Base-by-base conservation (phyloP, 2,113 vertebrate genomes). In the Nyctereutes procyonoides region DNA sequence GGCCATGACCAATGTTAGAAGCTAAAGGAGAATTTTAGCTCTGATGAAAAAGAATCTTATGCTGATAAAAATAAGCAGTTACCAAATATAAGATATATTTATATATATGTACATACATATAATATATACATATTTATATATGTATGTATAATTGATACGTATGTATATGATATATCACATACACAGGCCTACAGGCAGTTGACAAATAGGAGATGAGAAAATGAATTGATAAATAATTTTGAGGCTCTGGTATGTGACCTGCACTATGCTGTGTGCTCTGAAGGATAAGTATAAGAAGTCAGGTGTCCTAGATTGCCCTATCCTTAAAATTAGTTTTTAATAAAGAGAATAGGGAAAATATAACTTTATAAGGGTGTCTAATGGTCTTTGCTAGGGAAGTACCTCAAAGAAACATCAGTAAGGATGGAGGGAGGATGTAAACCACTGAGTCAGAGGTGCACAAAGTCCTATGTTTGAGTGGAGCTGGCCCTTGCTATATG, bases 401-500 rank as follows among this genome's bases (percentile, higher is more conserved):
- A 32, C 48, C 38, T 56, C 17, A 28, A 71, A 77, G 30, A 4
- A 67, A 8, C 35, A 4, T 15, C 26, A 32, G 24, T 51, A 13
- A 80, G 89, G 93, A 16, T 12, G 38, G 63, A 62, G 67, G 38
- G 63, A 62, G 67, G 58, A 3, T 38, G 32, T 17, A 17, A 79
- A 74, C 22, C n/a, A 51, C 1, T 22, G 56, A 90, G 35, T 30
- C 15, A 14, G 48, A 26, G 32, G 26, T 22, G 6, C 1, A 26
- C 43, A 7, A 48, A 20, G 15, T 85, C 30, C 48, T 15, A 1
- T 28, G 51, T 62, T 38, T 63, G 35, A 43, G 20, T 7, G 6
- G 38, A 65, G 9, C 38, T 48, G 51, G 24, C 2, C 24, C 19
- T 2, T n/a, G 43, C 0, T 43, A 1, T 2, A n/a, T 4, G 26